These are phyloP conservation scores for Syngnathus rostellatus DNA, from an alignment of 2,797 vertebrate genomes.

Conservation along the genomic window DNA sequence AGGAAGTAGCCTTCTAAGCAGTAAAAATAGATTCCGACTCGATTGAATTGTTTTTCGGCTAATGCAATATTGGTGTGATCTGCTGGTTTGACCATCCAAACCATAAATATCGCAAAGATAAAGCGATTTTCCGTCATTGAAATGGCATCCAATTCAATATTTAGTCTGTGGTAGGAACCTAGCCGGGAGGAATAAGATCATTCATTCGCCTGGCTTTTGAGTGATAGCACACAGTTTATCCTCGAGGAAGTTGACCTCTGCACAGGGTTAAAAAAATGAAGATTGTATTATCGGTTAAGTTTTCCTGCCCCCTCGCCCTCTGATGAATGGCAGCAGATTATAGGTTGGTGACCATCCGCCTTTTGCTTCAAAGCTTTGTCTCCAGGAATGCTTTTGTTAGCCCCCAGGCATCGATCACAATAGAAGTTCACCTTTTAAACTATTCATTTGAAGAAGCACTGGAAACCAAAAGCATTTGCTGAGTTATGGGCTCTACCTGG, in stretches of 20 bases:
- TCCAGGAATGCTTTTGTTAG: slow-evolving; percentile 60
- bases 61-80: neutral
- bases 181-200: slow-evolving; percentile 37
- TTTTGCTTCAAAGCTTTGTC: slow-evolving; percentile 53
- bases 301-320: slow-evolving; percentile 45
- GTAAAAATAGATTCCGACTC: too few relatives aligned
- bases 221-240: slow-evolving; percentile 28
- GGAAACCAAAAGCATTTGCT: slow-evolving; percentile 56
- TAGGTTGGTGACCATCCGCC: slow-evolving; percentile 54
- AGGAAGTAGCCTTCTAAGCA: too few relatives aligned
- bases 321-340: slow-evolving; percentile 56
- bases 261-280: slow-evolving; percentile 19
- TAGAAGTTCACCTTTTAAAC: slow-evolving; percentile 59
- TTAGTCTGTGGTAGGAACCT: neutral
- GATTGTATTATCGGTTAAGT: slow-evolving; percentile 44
- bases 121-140: neutral
- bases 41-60: too few relatives aligned
- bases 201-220: slow-evolving; percentile 26
- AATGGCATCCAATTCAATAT: neutral
- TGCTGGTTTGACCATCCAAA: neutral
- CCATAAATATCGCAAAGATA: neutral
- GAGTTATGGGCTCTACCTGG: slow-evolving; percentile 57
- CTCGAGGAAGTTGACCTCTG: slow-evolving; percentile 40
- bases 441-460: slow-evolving; percentile 63
- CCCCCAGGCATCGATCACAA: slow-evolving; percentile 58